Conservation (phyloP, 1,140 invertebrate species). For the Mamestra configurata region DNA sequence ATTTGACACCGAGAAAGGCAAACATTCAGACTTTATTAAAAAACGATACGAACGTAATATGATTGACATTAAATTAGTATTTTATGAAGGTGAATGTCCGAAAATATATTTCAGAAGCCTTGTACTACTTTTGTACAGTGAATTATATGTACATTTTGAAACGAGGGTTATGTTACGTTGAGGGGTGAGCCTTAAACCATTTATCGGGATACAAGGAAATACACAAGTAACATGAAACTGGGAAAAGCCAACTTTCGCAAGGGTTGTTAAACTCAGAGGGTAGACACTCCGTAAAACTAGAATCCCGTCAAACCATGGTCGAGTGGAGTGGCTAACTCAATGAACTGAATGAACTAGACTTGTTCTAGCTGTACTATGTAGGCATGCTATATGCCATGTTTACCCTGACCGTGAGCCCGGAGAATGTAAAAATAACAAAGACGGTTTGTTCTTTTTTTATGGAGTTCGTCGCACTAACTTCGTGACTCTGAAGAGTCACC, state of each 20-base stretch:
- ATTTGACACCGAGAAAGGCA: conserved; percentile 4
- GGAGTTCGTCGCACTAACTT: background rate
- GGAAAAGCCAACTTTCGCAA: background rate
- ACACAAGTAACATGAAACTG: background rate
- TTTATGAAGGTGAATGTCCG: background rate
- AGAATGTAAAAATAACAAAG: background rate
- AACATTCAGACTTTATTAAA: background rate
- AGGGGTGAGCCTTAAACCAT: background rate
- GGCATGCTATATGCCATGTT: background rate
- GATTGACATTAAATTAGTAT: background rate
- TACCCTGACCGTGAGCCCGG: background rate
- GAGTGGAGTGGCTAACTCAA: conserved; percentile 29
- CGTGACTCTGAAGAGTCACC: background rate
- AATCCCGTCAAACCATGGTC: conserved; percentile 29
- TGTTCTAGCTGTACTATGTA: conserved; percentile 2
- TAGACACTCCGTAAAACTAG: conserved; percentile 20
- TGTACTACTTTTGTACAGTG: background rate
- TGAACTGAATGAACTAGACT: conserved; percentile 35
- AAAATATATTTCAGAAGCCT: background rate
- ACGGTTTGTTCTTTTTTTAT: background rate
- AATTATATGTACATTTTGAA: background rate
- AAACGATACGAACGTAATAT: background rate
- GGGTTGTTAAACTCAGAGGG: conserved; percentile 22
- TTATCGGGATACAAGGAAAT: background rate
- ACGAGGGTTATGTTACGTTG: background rate